These are phyloP conservation scores for Andricus grossulariae DNA, from an alignment of 1,140 invertebrate genomes.

Conservation along the genomic window DNA sequence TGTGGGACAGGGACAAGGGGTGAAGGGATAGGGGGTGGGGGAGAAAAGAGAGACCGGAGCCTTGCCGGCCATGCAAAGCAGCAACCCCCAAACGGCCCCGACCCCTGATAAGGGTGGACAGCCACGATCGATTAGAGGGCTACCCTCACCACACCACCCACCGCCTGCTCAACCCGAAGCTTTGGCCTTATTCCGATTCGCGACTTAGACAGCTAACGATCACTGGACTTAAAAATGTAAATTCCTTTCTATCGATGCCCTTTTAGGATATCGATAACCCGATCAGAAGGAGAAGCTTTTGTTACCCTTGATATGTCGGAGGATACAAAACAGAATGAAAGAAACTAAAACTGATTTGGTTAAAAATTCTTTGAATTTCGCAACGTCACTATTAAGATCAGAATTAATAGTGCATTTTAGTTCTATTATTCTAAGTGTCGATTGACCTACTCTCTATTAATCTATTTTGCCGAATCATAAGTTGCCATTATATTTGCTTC, in stretches of 20 bases:
- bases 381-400: too few relatives aligned
- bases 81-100: conserved; percentile 58
- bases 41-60: conserved; percentile 54
- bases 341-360: not conserved
- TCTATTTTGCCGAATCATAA: too few relatives aligned
- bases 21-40: conserved; percentile 41
- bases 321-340: not conserved
- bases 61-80: conserved; percentile 75
- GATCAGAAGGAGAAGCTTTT: not conserved
- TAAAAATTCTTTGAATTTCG: not conserved
- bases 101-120: conserved; percentile 77
- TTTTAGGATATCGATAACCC: not conserved
- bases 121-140: conserved; percentile 76
- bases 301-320: not conserved
- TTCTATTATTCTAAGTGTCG: too few relatives aligned
- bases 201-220: conserved; percentile 60
- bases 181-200: conserved; percentile 66
- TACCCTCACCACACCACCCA: conserved; percentile 67
- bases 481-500: too few relatives aligned
- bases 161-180: conserved; percentile 57
- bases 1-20: conserved; percentile 43
- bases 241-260: conserved; percentile 26
- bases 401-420: too few relatives aligned
- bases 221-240: conserved; percentile 55
- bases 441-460: too few relatives aligned